Percentiles rank a stretch among this genome's conserved stretches.
phyloP scores from a whole-genome alignment of 2,888 invertebrate species.

The Clitarchus hookeri region DNA sequence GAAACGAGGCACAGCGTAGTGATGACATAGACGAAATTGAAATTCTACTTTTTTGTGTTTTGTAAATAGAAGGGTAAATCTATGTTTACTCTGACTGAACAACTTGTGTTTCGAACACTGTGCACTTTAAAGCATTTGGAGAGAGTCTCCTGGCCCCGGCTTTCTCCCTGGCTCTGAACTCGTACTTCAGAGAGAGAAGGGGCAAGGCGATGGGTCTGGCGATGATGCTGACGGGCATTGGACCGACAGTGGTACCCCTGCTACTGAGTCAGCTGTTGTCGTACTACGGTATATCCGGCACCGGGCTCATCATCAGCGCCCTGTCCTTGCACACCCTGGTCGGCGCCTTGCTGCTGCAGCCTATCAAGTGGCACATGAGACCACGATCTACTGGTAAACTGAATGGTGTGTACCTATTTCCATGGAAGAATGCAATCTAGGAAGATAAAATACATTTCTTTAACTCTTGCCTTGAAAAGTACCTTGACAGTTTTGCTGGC shows the following conservation, averaged over 20 bases:
- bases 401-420: conserved; percentile 49
- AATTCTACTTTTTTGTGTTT: too few species aligned
- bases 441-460: conserved; percentile 53
- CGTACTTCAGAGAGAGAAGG: conserved; percentile 66
- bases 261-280: conserved; percentile 62
- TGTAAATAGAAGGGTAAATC: too few species aligned
- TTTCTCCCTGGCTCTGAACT: conserved; percentile 67
- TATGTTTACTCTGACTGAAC: too few species aligned
- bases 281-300: conserved; percentile 63
- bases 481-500: not conserved
- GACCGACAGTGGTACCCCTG: conserved; percentile 68
- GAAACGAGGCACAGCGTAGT: too few species aligned
- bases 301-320: conserved; percentile 65
- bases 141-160: conserved; percentile 64
- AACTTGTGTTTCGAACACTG: too few species aligned
- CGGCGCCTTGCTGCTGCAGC: conserved; percentile 66
- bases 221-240: conserved; percentile 68
- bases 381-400: conserved; percentile 55
- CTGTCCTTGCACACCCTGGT: conserved; percentile 64
- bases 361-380: conserved; percentile 70
- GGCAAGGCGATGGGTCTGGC: conserved; percentile 66
- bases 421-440: conserved; percentile 62
- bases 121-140: conserved; percentile 61
- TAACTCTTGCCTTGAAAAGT: conserved; percentile 32
- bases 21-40: too few species aligned